These are phyloP conservation scores for Vannuccia rotundouncinata DNA, from an alignment of 2,888 invertebrate genomes.

Conservation along the genomic window DNA sequence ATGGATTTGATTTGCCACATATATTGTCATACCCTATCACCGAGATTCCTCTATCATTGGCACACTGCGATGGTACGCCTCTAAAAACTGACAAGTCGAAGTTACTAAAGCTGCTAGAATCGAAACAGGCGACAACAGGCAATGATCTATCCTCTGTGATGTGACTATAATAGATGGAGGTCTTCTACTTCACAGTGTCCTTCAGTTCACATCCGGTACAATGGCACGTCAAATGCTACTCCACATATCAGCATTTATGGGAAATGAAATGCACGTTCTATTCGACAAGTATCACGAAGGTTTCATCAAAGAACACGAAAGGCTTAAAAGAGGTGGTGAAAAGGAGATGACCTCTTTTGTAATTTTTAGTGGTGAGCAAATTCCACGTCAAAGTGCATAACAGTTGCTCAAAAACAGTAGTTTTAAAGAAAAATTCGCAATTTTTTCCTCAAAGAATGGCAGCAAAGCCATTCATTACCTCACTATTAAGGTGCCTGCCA, in stretches of 20 bases:
- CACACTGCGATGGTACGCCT: not conserved
- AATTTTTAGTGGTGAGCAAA: constrained; percentile 35
- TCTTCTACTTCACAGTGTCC: constrained; percentile 35
- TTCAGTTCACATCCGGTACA: constrained; percentile 29
- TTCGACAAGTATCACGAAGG: constrained; percentile 30
- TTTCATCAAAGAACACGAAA: constrained; percentile 31
- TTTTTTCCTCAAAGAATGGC: constrained; percentile 36
- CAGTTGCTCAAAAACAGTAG: constrained; percentile 32
- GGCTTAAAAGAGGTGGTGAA: constrained; percentile 30
- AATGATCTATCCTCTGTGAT: constrained; percentile 17
- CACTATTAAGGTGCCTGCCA: not conserved
- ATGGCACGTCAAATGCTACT: constrained; percentile 29
- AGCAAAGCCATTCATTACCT: constrained; percentile 31
- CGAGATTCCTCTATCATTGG: not conserved
- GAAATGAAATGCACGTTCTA: constrained; percentile 36
- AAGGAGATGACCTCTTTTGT: not conserved
- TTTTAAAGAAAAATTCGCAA: constrained; percentile 36
- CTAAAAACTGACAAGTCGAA: not conserved
- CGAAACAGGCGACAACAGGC: not conserved
- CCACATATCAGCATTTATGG: constrained; percentile 14
- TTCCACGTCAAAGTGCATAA: not conserved
- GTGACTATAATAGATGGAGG: constrained; percentile 38
- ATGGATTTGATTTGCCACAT: constrained; percentile 8
- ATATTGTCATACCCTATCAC: not conserved
- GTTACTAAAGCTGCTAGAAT: constrained; percentile 14